Percentiles rank a stretch among this genome's conserved stretches.
Conservation (phyloP, 2,113 vertebrate genomes). For the Dasyprocta punctata region DNA sequence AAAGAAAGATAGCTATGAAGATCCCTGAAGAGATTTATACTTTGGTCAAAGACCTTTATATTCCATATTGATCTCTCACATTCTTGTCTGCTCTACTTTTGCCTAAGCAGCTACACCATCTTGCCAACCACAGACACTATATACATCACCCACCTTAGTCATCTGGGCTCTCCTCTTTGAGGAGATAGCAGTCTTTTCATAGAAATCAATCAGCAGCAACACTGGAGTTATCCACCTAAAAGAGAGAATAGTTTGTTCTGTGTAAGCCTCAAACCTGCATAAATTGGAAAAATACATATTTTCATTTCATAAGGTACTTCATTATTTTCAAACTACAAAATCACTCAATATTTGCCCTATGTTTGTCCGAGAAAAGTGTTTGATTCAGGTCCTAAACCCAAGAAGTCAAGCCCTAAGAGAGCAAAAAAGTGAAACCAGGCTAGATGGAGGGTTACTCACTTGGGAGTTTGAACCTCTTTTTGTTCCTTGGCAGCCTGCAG, state of each 20-base stretch:
- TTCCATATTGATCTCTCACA: not conserved
- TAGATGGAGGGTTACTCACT: slow-evolving; percentile 86
- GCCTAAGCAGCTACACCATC: not conserved
- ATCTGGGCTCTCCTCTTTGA: slow-evolving; percentile 95
- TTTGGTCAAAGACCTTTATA: not conserved
- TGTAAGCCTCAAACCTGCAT: not conserved
- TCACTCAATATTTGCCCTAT: not conserved
- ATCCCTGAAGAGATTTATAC: not conserved
- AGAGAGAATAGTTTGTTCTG: not conserved
- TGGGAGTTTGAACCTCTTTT: slow-evolving; percentile 96
- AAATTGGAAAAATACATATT: not conserved
- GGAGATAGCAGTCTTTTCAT: slow-evolving; percentile 96
- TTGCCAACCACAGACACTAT: not conserved
- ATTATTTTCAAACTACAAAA: slow-evolving; percentile 17
- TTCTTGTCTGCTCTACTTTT: not conserved
- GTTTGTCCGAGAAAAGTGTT: not conserved
- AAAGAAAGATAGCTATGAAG: not conserved
- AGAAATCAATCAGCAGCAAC: slow-evolving; percentile 95
- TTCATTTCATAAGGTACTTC: not conserved
- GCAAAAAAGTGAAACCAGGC: not conserved
- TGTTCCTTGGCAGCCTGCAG: slow-evolving; percentile 96
- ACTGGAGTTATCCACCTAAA: slow-evolving; percentile 96
- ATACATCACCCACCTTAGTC: slow-evolving; percentile 91
- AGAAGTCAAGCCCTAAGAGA: not conserved
- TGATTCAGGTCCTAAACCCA: not conserved